Conservation (phyloP, 2,888 invertebrate genomes). For the Ophion ellenae region DNA sequence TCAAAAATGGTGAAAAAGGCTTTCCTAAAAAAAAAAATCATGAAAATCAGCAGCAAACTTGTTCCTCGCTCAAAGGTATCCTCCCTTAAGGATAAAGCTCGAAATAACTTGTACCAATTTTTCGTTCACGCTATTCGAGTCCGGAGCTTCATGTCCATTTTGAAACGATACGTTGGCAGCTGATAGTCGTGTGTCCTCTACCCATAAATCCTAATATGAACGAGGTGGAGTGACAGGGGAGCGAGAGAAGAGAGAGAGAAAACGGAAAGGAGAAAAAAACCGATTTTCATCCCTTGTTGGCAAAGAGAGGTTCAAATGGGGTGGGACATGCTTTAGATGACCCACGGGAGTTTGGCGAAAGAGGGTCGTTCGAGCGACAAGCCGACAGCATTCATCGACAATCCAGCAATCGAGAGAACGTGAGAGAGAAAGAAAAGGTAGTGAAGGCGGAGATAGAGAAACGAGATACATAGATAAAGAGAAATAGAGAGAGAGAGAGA, state of each 20-base stretch:
- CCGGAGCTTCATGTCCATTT: slow-evolving; percentile 21
- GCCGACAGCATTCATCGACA: slow-evolving; percentile 52
- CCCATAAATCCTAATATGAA: slow-evolving; percentile 29
- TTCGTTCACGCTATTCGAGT: background rate
- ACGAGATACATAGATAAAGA: slow-evolving; percentile 8
- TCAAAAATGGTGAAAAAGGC: too few species aligned
- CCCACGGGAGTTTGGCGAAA: slow-evolving; percentile 43
- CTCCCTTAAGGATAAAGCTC: background rate
- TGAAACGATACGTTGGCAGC: slow-evolving; percentile 13
- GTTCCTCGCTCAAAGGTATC: too few species aligned
- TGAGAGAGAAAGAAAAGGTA: slow-evolving; percentile 29
- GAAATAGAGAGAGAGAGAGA: slow-evolving; percentile 28
- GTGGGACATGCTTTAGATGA: slow-evolving; percentile 19
- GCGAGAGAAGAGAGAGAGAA: background rate
- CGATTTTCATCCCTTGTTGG: slow-evolving; percentile 27
- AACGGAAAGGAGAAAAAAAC: background rate
- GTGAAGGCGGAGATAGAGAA: background rate
- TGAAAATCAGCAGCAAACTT: too few species aligned
- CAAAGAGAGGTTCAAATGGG: slow-evolving; percentile 42
- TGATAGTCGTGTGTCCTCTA: slow-evolving; percentile 7
- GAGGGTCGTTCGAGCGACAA: slow-evolving; percentile 38
- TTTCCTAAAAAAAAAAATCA: too few species aligned
- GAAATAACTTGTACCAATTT: slow-evolving; percentile 16
- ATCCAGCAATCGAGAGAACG: slow-evolving; percentile 34
- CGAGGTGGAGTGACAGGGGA: background rate